phyloP scores from a whole-genome alignment of 2,888 invertebrate genomes.

The Arge pagana region DNA sequence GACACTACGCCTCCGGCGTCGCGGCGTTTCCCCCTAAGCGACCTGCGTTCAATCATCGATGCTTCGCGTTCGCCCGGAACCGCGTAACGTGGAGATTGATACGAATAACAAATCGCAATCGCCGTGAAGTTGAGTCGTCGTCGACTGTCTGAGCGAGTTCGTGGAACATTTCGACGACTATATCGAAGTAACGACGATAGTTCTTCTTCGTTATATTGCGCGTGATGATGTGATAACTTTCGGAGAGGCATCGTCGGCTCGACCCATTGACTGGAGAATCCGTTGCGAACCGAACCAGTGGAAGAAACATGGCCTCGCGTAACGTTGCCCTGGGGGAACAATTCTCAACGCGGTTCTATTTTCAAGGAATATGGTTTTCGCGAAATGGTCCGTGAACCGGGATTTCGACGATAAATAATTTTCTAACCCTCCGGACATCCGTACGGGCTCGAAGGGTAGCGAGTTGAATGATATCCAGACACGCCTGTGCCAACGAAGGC shows the following conservation, averaged over 20 bases:
- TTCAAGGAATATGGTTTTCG: slow-evolving; percentile 31
- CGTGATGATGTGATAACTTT: neutral
- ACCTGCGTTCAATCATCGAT: no score
- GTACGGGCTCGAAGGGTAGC: neutral
- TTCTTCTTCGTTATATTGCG: neutral
- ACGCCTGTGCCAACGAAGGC: neutral
- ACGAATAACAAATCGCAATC: no score
- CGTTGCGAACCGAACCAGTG: no score
- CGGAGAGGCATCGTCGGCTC: neutral
- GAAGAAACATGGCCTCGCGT: neutral
- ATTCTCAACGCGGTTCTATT: slow-evolving; percentile 22
- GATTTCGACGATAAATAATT: slow-evolving; percentile 30
- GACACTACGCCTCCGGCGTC: no score
- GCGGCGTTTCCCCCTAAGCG: no score
- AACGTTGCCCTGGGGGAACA: slow-evolving; percentile 12
- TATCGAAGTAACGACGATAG: no score
- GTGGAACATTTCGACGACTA: no score
- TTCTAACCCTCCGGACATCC: neutral
- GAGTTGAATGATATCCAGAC: neutral
- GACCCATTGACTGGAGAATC: no score
- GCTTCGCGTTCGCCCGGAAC: no score
- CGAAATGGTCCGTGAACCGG: slow-evolving; percentile 27
- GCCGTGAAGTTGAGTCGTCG: no score
- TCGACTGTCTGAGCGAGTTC: no score
- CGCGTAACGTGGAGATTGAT: no score